Evolutionary conservation across 2,888 invertebrate genomes (phyloP), one percentile per base, ranked within the genome.

Genomic region (Chalcosyrphus nemorum): DNA sequence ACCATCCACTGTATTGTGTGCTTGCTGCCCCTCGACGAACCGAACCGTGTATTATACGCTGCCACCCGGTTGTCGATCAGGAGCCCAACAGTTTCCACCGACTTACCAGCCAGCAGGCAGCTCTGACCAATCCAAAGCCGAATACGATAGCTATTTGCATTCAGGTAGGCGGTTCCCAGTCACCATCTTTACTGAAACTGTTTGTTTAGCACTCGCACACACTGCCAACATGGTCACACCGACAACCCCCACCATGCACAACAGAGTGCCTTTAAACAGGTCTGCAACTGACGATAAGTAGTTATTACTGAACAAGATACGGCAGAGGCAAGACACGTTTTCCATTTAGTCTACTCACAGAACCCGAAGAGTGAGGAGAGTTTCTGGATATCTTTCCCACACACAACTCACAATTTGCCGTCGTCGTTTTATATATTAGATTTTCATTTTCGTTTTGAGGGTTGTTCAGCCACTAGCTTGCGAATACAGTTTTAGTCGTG

Each of bases 221-320:
- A 75, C 15, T 54, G 45, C 15, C 74, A 38, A 54, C 41, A 9
- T 15, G 15, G 27, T 13, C 68, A 86, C 86, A 86, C 80, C 59
- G 61, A 78, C 81, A 82, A 70, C 81, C 77, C 78, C 77, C 84
- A 84, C 84, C 75, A 80, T 45, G 56, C 59, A 38, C 11, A 47
- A 15, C 57, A 38, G 72, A 74, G 32, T 76, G 70, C 84, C 81
- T 84, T 84, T 86, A 84, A 86, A 86, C 86, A 77, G 82, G 86
- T 86, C 86, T 66, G 75, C 86, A 78, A 71, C 84, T 63, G 66
- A 70, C 86, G 77, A 86, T 81, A 81, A 80, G 78, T 78, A 89
- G 90, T 90, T 90, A 90, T 89, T 90, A 89, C 88, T 88, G 87
- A 90, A 87, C 89, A 88, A 90, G 89, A 90, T 89, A 87, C 88